These are phyloP conservation scores for Luehdorfia chinensis DNA, from an alignment of 1,140 invertebrate species.

Conservation along the genomic window DNA sequence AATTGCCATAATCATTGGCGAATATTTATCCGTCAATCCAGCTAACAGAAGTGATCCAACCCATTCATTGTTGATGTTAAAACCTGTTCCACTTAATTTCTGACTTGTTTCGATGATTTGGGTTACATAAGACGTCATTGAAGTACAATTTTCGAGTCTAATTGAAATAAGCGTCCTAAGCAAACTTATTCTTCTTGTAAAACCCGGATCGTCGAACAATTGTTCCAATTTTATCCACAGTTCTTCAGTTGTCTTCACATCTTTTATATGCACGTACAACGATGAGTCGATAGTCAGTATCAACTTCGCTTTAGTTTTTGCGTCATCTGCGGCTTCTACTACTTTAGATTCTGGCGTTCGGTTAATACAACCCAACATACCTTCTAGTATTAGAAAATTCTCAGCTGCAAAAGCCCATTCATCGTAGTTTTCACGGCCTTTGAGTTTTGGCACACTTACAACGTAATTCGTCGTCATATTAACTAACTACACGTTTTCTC, in stretches of 20 bases:
- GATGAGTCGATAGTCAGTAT: background rate
- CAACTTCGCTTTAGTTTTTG: background rate
- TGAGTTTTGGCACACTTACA: background rate
- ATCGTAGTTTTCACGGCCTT: background rate
- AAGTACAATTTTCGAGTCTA: background rate
- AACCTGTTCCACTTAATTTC: background rate
- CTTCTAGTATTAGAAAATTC: background rate
- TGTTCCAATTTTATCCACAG: background rate
- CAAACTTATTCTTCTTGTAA: background rate
- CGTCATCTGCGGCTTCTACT: background rate
- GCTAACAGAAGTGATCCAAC: background rate
- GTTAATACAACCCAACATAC: background rate
- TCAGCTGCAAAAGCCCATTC: background rate
- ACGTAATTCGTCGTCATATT: background rate
- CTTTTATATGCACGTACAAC: background rate
- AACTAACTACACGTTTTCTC: too few relatives aligned
- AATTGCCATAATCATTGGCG: conserved; percentile 1
- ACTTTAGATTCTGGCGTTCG: too few relatives aligned
- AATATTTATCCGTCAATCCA: background rate
- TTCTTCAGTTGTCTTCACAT: background rate
- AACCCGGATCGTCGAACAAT: background rate
- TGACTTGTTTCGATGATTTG: background rate
- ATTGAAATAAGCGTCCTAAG: background rate
- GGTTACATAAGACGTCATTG: too few relatives aligned
- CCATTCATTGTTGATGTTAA: background rate